Evolutionary conservation across 2,888 invertebrate species (phyloP), one percentile per base, ranked within the genome.

Genomic region (Metellina segmentata): DNA sequence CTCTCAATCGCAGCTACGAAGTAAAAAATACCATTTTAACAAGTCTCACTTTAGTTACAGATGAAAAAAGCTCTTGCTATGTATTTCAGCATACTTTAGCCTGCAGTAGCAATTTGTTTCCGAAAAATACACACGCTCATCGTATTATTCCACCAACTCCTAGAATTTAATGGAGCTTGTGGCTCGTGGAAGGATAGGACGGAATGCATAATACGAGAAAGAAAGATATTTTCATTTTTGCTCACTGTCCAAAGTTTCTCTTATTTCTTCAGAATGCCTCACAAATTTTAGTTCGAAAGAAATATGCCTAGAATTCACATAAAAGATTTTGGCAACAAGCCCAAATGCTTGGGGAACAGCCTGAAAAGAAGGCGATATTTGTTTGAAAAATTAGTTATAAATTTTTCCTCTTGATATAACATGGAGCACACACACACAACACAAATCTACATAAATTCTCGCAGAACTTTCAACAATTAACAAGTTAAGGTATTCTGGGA

Each of bases 251-350:
- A 61, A 61, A 61, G 61, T 61, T 61, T 61, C 61, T 61, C 61
- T 16, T 61, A 61, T 61, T 61, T 61, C 61, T 61, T 61, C 61
- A 9, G 61, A 16, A 61, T 61, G 61, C 61, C 61, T 16, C 61
- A 61, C 61, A 61, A 61, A 61, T 61, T 61, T 61, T 16, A 16
- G 61, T 61, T 61, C 61, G 61, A 61, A 61, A 61, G 61, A 61
- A 61, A 61, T 61, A 61, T 61, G 61, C 61, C 7, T 16, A 79
- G 69, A 11, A 61, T 61, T 79, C 79, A 61, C 61, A 61, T 79
- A 61, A 79, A 79, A 61, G 79, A 79, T 61, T 79, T 79, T 79
- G 79, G 79, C 79, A 79, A 69, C 49, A 79, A 19, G 79, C 79
- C 79, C 53, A 79, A 13, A 79, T 20, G 61, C 16, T 34, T 34